Evolutionary conservation across 2,113 vertebrate genomes (phyloP).

Genomic region (Aldabrachelys gigantea): DNA sequence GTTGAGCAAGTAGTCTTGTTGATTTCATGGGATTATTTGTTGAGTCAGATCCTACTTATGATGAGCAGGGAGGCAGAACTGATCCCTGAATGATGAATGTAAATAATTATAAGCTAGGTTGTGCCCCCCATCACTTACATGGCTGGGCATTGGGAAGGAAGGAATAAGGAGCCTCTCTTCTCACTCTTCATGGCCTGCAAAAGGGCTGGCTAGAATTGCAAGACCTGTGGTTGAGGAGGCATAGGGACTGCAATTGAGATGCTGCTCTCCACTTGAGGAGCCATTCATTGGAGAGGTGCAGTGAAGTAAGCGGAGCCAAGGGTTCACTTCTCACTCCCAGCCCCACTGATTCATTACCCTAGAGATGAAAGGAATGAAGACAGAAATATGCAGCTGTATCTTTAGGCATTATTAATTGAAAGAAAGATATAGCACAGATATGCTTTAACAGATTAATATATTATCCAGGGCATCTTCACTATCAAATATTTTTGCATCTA

Average conservation of each 20-base stretch:
- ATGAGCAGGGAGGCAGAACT: not conserved
- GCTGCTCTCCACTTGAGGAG: not conserved
- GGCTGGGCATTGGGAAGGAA: not conserved
- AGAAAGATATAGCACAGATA: not conserved
- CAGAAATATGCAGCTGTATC: not conserved
- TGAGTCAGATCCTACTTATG: not conserved
- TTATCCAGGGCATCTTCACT: too few relatives aligned
- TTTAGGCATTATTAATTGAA: not conserved
- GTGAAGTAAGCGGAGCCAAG: not conserved
- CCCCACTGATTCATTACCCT: not conserved
- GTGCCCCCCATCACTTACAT: fast-evolving
- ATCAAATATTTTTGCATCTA: too few relatives aligned
- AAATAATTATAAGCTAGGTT: not conserved
- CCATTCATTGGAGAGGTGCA: not conserved
- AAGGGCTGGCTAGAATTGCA: not conserved
- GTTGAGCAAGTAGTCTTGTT: not conserved
- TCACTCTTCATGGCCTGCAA: not conserved
- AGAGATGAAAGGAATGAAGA: not conserved
- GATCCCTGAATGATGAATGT: fast-evolving
- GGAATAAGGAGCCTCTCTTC: not conserved
- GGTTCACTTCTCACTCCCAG: not conserved
- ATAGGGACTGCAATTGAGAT: not conserved
- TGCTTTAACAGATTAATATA: not conserved
- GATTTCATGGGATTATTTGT: not conserved
- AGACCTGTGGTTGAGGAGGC: not conserved